A percentile compares a stretch with the other conserved stretches of the same genome.
Conservation (phyloP, 2,797 vertebrate genomes). For the Intellagama lesueurii region DNA sequence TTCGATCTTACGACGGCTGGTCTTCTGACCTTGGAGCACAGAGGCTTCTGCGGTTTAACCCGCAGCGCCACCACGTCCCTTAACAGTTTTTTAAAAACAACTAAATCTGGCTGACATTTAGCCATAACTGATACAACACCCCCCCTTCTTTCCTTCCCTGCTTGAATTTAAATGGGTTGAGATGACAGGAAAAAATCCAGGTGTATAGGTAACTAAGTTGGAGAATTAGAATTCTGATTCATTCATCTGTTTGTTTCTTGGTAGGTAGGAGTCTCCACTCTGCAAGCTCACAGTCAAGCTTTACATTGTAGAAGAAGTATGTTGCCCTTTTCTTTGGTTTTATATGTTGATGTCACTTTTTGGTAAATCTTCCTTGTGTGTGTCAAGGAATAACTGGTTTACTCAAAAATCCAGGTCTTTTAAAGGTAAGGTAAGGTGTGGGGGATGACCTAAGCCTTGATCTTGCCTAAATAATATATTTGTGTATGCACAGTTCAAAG, state of each 20-base stretch:
- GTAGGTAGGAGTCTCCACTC: neutral
- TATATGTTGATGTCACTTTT: neutral
- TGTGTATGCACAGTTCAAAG: neutral
- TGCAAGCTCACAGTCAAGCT: neutral
- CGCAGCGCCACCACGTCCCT: too few relatives aligned
- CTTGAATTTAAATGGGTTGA: conserved; percentile 39
- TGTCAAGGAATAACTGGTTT: neutral
- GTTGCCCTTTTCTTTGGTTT: neutral
- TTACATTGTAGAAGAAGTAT: neutral
- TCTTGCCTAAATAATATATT: neutral
- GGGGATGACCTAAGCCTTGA: conserved; percentile 18
- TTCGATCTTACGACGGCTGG: too few relatives aligned
- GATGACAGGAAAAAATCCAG: conserved; percentile 36
- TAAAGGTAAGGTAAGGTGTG: neutral
- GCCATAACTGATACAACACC: conserved; percentile 13
- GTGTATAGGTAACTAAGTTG: too few relatives aligned
- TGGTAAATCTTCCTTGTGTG: neutral
- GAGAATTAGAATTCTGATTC: neutral
- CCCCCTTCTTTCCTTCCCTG: conserved; percentile 41
- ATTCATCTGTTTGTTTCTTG: neutral
- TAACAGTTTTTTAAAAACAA: conserved; percentile 25
- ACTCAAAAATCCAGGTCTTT: neutral
- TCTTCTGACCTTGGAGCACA: too few relatives aligned
- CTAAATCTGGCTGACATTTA: conserved; percentile 53
- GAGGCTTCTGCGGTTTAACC: too few relatives aligned